Evolutionary conservation across 2,797 vertebrate genomes (phyloP).

Genomic region (Thunnus albacares): DNA sequence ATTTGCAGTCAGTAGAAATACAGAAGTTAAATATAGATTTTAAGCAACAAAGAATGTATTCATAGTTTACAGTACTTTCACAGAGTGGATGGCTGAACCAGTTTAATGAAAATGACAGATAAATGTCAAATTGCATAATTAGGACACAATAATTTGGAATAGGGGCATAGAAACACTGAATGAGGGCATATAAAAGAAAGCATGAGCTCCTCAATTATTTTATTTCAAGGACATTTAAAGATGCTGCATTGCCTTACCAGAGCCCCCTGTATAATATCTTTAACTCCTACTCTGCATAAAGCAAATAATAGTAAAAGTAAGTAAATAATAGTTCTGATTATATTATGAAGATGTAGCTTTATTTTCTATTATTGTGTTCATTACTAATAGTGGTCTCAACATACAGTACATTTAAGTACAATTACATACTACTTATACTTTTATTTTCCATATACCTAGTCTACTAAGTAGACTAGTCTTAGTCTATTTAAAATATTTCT

Average conservation of each 20-base stretch:
- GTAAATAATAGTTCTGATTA: background rate
- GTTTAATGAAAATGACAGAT: conserved; percentile 44
- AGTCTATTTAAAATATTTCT: conserved; percentile 17
- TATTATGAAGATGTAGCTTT: background rate
- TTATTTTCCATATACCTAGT: background rate
- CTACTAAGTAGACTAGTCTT: no score
- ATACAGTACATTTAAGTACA: background rate
- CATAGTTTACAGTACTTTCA: conserved; percentile 32
- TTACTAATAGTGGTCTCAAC: background rate
- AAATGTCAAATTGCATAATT: conserved; percentile 64
- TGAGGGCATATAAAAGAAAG: conserved; percentile 15
- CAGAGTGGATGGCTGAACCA: conserved; percentile 24
- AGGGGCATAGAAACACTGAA: conserved; percentile 13
- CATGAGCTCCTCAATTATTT: conserved; percentile 9
- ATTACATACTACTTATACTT: background rate
- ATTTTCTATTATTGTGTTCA: background rate
- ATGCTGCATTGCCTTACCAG: background rate
- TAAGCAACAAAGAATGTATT: conserved; percentile 44
- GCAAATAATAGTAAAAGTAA: no score
- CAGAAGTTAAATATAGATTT: conserved; percentile 59
- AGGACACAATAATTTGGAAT: conserved; percentile 32
- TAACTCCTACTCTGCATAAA: background rate
- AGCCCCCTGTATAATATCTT: background rate
- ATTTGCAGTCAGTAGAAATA: conserved; percentile 45
- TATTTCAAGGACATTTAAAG: conserved; percentile 14